These are phyloP conservation scores for Metallyticus violacea DNA, from an alignment of 2,888 invertebrate species.

Conservation along the genomic window DNA sequence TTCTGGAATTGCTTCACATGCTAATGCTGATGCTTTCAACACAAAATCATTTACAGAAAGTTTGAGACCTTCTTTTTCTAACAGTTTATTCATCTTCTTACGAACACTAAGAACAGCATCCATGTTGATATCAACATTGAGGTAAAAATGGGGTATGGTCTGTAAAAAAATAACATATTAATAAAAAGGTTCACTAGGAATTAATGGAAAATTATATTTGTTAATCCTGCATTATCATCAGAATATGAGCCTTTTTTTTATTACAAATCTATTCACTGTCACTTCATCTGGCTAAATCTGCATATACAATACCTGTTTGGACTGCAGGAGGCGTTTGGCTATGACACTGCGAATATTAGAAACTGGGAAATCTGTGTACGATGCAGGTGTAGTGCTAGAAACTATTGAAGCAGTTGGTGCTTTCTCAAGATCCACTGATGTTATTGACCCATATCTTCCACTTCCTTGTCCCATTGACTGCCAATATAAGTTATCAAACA, in stretches of 20 bases:
- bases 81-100: constrained; percentile 71
- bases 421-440: constrained; percentile 70
- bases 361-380: constrained; percentile 75
- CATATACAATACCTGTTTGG: constrained; percentile 58
- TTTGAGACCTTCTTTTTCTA: constrained; percentile 78
- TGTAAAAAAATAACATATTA: no score
- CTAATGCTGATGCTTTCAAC: constrained; percentile 87
- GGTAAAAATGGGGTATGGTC: constrained; percentile 95
- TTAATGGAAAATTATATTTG: no score
- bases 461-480: constrained; percentile 60
- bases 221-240: no score
- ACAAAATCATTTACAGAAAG: constrained; percentile 95
- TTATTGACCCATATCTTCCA: constrained; percentile 81
- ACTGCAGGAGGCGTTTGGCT: constrained; percentile 81
- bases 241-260: no score
- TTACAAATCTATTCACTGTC: no score
- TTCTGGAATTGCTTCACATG: constrained; percentile 86
- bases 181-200: no score
- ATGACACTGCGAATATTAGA: constrained; percentile 82
- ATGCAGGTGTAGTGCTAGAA: constrained; percentile 37
- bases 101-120: constrained; percentile 72
- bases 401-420: constrained; percentile 41
- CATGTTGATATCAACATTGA: constrained; percentile 80
- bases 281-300: no score
- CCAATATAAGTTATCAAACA: no score